Conservation (phyloP, 1,140 invertebrate genomes). For the Nylanderia fulva region DNA sequence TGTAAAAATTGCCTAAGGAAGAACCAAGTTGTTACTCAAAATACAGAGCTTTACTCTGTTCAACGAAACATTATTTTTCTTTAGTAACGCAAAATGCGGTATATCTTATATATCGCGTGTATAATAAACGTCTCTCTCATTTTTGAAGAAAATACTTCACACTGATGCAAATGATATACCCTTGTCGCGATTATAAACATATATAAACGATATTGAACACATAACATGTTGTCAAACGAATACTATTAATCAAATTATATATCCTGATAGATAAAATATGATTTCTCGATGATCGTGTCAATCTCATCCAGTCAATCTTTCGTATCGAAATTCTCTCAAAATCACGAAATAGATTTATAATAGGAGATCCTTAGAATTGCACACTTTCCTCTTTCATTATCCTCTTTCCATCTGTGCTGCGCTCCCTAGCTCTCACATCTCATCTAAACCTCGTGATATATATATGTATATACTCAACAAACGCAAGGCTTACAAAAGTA, state of each 20-base stretch:
- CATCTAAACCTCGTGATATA: slow-evolving; percentile 63
- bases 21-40: slow-evolving; percentile 18
- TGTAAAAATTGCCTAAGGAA: neutral
- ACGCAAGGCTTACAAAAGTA: slow-evolving; percentile 65
- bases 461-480: slow-evolving; percentile 52
- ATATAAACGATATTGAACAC: slow-evolving; percentile 20
- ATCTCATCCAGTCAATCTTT: slow-evolving; percentile 26
- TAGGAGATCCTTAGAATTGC: slow-evolving; percentile 38
- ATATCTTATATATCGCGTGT: neutral
- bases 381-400: slow-evolving; percentile 53
- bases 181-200: slow-evolving; percentile 8
- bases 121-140: slow-evolving; percentile 8
- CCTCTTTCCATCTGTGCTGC: slow-evolving; percentile 67
- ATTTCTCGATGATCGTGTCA: neutral
- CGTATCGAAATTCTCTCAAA: slow-evolving; percentile 7
- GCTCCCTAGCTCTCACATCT: slow-evolving; percentile 62
- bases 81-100: neutral
- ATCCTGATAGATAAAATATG: neutral
- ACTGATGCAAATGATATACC: neutral
- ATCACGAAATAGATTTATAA: slow-evolving; percentile 27
- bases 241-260: neutral
- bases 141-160: neutral
- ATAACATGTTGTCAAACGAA: slow-evolving; percentile 11
- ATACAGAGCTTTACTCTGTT: neutral
- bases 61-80: neutral